These are phyloP conservation scores for Lucilia sericata DNA, from an alignment of 1,140 invertebrate species.

Conservation along the genomic window DNA sequence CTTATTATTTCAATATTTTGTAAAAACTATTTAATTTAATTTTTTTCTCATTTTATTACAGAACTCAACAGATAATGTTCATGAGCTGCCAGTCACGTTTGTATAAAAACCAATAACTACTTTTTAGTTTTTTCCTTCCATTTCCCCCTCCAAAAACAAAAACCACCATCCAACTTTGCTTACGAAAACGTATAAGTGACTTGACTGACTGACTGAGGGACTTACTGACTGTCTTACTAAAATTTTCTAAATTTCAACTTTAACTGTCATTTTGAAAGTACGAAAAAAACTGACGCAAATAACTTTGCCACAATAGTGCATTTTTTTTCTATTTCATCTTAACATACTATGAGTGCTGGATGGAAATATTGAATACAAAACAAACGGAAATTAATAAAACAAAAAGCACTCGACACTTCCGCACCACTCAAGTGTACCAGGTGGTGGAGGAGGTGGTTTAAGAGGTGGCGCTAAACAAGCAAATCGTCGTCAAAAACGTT, in stretches of 20 bases:
- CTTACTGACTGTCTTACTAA: too few species aligned
- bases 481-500: not conserved
- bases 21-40: not conserved
- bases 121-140: not conserved
- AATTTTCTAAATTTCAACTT: not conserved
- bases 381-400: not conserved
- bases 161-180: too few species aligned
- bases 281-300: not conserved
- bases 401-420: not conserved
- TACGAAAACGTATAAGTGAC: too few species aligned
- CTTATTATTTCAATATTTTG: not conserved
- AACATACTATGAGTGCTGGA: constrained; percentile 55
- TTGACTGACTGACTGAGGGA: too few species aligned
- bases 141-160: not conserved
- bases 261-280: not conserved
- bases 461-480: not conserved
- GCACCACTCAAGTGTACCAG: not conserved
- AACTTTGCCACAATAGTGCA: not conserved
- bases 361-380: constrained; percentile 53
- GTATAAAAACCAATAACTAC: not conserved
- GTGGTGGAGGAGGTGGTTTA: not conserved
- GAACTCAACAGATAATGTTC: not conserved
- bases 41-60: not conserved
- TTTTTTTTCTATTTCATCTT: not conserved
- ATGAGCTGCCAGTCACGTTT: not conserved